A percentile compares a stretch with the other conserved stretches of the same genome.
Conservation (phyloP, 2,888 invertebrate species). For the Tuberolachnus salignus region DNA sequence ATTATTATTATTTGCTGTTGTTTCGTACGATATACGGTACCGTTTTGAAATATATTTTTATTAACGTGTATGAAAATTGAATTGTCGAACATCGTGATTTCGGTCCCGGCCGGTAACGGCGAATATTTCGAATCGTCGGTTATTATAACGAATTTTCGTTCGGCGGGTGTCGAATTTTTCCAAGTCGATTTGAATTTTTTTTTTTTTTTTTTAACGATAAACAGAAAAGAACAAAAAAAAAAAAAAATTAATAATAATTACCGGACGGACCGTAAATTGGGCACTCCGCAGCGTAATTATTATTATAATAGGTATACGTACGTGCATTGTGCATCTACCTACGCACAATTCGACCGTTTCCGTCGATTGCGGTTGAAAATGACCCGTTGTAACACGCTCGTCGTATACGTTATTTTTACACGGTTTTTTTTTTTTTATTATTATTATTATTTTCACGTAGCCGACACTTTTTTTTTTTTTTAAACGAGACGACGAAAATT, state of each 20-base stretch:
- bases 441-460: conserved; percentile 10
- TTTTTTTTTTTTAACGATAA: no score
- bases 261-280: not conserved
- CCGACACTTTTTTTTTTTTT: conserved; percentile 15
- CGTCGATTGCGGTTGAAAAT: conserved; percentile 51
- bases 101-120: not conserved
- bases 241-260: not conserved
- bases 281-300: not conserved
- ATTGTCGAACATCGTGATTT: no score
- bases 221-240: no score
- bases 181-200: conserved; percentile 1
- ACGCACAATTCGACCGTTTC: conserved; percentile 30
- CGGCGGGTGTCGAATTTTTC: not conserved
- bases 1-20: no score
- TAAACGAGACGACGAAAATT: conserved; percentile 17
- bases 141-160: no score
- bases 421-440: conserved; percentile 8
- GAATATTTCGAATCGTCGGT: not conserved
- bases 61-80: no score
- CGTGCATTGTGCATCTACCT: no score
- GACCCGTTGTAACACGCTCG: conserved; percentile 24
- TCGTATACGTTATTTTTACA: conserved; percentile 34
- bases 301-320: not conserved
- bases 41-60: no score
- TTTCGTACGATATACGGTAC: no score